These are phyloP conservation scores for Leptocoma aspasia DNA, from an alignment of 2,113 vertebrate species.

Conservation along the genomic window DNA sequence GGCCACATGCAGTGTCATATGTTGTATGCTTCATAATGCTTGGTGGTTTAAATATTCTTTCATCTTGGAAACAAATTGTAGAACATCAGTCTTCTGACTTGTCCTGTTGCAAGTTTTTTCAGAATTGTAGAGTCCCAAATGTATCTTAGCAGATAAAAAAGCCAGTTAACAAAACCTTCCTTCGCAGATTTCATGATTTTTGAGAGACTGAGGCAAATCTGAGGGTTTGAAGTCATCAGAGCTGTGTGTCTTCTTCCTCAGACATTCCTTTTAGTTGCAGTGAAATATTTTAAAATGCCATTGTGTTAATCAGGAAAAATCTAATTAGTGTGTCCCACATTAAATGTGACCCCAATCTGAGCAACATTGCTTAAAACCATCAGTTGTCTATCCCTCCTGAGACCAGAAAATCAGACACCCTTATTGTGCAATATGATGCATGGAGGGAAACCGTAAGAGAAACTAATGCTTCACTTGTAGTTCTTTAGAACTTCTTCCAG, in stretches of 20 bases:
- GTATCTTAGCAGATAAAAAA: not conserved
- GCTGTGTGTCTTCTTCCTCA: not conserved
- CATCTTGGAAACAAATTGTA: not conserved
- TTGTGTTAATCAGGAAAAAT: not conserved
- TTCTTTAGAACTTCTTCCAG: not conserved
- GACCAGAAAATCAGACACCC: not conserved
- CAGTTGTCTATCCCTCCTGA: not conserved
- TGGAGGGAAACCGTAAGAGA: not conserved
- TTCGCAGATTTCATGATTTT: not conserved
- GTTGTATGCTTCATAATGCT: not conserved
- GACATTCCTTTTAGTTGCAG: not conserved
- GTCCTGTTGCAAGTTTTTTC: not conserved
- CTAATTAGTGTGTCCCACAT: not conserved
- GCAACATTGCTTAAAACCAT: not conserved
- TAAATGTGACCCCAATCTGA: not conserved
- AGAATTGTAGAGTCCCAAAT: not conserved
- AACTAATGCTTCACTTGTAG: not conserved
- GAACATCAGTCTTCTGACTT: not conserved
- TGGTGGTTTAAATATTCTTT: not conserved
- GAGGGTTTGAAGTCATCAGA: not conserved
- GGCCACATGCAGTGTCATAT: rapidly evolving
- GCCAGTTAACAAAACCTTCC: not conserved
- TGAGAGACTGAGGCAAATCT: not conserved
- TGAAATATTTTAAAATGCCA: not conserved
- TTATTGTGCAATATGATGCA: not conserved